phyloP scores from a whole-genome alignment of 2,113 vertebrate genomes.

The Elephas maximus region DNA sequence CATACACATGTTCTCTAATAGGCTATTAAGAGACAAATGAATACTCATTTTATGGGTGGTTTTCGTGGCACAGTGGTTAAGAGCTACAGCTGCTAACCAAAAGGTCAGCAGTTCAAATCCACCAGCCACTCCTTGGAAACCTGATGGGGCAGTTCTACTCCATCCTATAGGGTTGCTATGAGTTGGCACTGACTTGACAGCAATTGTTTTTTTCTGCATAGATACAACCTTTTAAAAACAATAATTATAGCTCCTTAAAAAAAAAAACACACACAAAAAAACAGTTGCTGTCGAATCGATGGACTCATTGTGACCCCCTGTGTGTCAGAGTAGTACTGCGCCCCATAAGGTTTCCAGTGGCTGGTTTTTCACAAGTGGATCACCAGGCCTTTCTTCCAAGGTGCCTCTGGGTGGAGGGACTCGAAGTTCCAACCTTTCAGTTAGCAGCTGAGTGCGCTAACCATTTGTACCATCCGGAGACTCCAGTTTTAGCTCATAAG shows the following conservation, averaged over 20 bases:
- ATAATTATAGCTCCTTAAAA: background rate
- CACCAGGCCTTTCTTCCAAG: background rate
- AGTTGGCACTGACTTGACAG: too few species aligned
- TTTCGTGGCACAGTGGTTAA: too few species aligned
- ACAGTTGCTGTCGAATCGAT: background rate
- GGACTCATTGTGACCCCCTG: background rate
- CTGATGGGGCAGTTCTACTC: too few species aligned
- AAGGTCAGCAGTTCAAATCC: too few species aligned
- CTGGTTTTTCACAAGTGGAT: background rate
- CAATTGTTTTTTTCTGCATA: background rate
- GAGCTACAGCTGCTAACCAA: too few species aligned
- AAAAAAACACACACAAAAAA: too few species aligned
- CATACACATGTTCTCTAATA: background rate
- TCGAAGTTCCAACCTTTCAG: background rate
- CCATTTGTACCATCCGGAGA: background rate
- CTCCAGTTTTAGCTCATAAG: background rate
- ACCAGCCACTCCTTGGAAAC: too few species aligned
- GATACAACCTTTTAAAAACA: constrained; percentile 15
- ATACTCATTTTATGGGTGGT: background rate
- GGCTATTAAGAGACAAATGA: background rate
- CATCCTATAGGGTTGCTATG: too few species aligned
- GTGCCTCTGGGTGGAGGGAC: background rate
- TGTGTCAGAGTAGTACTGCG: background rate
- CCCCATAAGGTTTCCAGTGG: background rate
- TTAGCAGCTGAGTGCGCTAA: background rate